Evolutionary conservation across 2,113 vertebrate genomes (phyloP).

Genomic region (Tautogolabrus adspersus): DNA sequence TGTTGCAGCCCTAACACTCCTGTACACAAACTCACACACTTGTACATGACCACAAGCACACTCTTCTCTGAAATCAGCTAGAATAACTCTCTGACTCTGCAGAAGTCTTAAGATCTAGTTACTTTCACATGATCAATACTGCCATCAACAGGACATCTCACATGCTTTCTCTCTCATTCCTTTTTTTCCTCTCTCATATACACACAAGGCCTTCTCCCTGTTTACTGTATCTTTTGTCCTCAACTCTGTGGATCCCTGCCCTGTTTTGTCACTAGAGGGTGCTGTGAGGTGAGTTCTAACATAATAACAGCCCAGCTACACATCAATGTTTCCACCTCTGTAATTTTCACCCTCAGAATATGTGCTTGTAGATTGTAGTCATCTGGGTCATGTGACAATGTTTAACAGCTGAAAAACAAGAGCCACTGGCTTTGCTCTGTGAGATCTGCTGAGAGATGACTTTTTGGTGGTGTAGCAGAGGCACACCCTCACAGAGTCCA

Average conservation of each 20-base stretch:
- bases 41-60: too few relatives aligned
- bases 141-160: constrained; percentile 46
- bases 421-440: not conserved
- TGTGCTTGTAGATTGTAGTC: not conserved
- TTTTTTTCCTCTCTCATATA: not conserved
- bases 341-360: constrained; percentile 15
- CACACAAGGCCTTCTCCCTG: not conserved
- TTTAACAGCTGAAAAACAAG: constrained; percentile 11
- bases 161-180: not conserved
- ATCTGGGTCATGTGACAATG: not conserved
- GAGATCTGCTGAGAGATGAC: not conserved
- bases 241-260: not conserved
- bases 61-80: constrained; percentile 38
- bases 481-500: constrained; percentile 3
- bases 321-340: not conserved
- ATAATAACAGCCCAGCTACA: not conserved
- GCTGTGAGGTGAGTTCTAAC: not conserved
- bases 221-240: not conserved
- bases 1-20: constrained; percentile 18
- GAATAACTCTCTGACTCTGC: constrained; percentile 66
- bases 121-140: constrained; percentile 62
- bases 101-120: constrained; percentile 58
- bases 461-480: not conserved
- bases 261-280: constrained; percentile 41
- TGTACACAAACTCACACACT: constrained; percentile 18